Conservation (phyloP, 2,113 vertebrate species). For the Dipodomys spectabilis region DNA sequence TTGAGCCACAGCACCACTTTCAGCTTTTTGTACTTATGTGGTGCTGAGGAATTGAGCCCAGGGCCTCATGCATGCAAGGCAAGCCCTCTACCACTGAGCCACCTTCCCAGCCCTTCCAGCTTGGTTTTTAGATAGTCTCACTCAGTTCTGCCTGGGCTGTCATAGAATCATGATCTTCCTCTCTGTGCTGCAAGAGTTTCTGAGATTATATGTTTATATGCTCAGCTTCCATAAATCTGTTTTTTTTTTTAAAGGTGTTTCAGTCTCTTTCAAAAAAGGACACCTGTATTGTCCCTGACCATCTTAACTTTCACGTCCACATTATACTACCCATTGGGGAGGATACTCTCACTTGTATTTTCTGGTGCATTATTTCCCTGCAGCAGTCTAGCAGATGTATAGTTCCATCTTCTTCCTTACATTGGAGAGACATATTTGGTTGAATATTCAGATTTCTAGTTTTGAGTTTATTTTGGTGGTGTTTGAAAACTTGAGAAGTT, state of each 20-base stretch:
- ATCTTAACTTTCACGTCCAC: background rate
- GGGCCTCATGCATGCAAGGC: no score
- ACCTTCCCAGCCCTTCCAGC: no score
- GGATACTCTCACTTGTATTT: background rate
- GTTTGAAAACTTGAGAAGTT: constrained; percentile 54
- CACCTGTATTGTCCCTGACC: background rate
- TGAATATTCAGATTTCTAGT: constrained; percentile 64
- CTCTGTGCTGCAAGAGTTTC: no score
- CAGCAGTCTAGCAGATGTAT: background rate
- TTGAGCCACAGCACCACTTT: no score
- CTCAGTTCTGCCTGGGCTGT: no score
- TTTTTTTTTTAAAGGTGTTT: background rate
- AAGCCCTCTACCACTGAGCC: background rate
- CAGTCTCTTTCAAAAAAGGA: background rate
- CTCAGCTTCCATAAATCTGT: background rate
- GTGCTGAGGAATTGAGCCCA: background rate
- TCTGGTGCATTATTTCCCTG: background rate
- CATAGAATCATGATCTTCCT: background rate
- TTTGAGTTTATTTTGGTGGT: constrained; percentile 64
- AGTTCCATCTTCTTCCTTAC: constrained; percentile 2
- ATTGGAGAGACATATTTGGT: constrained; percentile 38
- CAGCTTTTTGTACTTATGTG: background rate
- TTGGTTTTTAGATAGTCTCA: no score
- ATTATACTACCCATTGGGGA: background rate
- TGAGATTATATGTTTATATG: no score